A percentile compares a stretch with the other conserved stretches of the same genome.
Evolutionary conservation across 2,113 vertebrate species (phyloP).

Genomic region (Syrmaticus mikado): DNA sequence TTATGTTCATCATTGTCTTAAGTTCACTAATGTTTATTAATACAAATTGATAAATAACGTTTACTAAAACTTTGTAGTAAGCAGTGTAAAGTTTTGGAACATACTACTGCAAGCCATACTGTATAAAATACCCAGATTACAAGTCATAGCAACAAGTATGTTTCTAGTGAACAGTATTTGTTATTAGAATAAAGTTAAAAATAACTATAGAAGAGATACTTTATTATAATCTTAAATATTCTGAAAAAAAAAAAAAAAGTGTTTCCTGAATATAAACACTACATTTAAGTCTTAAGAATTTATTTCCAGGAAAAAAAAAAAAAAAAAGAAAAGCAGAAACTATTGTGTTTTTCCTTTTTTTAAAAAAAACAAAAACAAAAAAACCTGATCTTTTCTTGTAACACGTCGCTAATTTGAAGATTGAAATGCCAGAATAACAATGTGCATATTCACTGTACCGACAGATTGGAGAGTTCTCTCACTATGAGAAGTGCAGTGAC

Average conservation of each 20-base stretch:
- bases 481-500: not conserved
- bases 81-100: not conserved
- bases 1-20: not conserved
- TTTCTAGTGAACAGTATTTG: not conserved
- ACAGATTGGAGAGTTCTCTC: not conserved
- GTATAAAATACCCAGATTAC: not conserved
- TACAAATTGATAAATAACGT: not conserved
- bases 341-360: too few species aligned
- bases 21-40: not conserved
- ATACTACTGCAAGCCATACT: not conserved
- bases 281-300: not conserved
- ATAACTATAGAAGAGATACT: not conserved
- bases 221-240: not conserved
- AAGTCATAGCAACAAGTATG: not conserved
- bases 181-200: not conserved
- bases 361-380: too few species aligned
- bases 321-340: not conserved
- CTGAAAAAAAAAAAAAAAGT: not conserved
- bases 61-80: not conserved
- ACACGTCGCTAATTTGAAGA: not conserved
- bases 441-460: not conserved
- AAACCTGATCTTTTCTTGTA: not conserved
- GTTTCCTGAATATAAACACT: not conserved
- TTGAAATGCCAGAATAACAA: not conserved
- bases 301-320: not conserved